Percentiles rank a stretch among this genome's conserved stretches.
Evolutionary conservation across 2,888 invertebrate species (phyloP).

Genomic region (Drosophila siamana): DNA sequence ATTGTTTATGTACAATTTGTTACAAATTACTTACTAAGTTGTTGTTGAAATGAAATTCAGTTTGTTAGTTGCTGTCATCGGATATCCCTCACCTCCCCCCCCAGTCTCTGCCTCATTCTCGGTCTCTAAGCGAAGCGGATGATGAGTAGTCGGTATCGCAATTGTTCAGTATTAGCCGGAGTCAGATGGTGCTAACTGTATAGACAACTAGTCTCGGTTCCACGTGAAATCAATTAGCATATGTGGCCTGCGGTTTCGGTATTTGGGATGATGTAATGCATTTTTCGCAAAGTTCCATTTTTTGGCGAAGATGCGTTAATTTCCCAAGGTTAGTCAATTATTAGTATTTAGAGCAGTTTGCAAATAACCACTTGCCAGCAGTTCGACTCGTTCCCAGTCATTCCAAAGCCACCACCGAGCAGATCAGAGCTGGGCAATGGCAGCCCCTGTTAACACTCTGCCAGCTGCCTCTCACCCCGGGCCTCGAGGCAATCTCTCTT

Average conservation of each 20-base stretch:
- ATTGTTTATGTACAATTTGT: slow-evolving; percentile 5
- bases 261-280: slow-evolving; percentile 65
- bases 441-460: slow-evolving; percentile 25
- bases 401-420: slow-evolving; percentile 42
- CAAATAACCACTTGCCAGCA: slow-evolving; percentile 25
- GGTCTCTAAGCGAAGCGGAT: neutral
- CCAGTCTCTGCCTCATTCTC: neutral
- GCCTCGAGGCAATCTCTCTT: too few species aligned
- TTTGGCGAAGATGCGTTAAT: slow-evolving; percentile 73
- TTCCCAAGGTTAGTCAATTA: slow-evolving; percentile 61
- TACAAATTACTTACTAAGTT: slow-evolving; percentile 2
- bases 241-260: slow-evolving; percentile 16
- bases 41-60: neutral
- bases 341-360: slow-evolving; percentile 59
- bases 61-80: slow-evolving; percentile 17
- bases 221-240: slow-evolving; percentile 80
- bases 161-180: slow-evolving; percentile 36
- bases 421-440: slow-evolving; percentile 37
- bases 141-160: slow-evolving; percentile 11
- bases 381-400: slow-evolving; percentile 21
- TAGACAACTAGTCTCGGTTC: slow-evolving; percentile 18
- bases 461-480: slow-evolving; percentile 27
- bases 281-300: slow-evolving; percentile 58
- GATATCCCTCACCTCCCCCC: slow-evolving; percentile 1
- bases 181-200: slow-evolving; percentile 57